Evolutionary conservation across 2,888 invertebrate genomes (phyloP), one percentile per base, ranked within the genome.

Genomic region (Celastrina argiolus): DNA sequence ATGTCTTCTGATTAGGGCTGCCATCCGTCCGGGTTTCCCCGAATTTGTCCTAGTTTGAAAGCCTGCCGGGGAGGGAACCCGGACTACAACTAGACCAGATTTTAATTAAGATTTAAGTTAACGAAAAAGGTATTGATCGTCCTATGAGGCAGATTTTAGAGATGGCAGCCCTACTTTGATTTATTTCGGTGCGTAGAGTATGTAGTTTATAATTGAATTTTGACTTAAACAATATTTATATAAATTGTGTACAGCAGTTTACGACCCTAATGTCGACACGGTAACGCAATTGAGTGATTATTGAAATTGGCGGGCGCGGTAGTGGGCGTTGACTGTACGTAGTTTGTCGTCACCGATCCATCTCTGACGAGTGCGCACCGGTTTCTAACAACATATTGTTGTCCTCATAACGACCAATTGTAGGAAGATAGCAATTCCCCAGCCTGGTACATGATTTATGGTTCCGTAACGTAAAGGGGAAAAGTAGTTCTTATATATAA

Each of bases 251-350:
- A 45, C 1, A 16, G 18, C n/a, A 10, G 26, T 18, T 12, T 36
- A 0, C 36, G 59, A 31, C 65, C 28, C 61, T 61, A 63, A 41
- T 67, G 42, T 16, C 51, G 2, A 22, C 36, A 39, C 63, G 69
- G 56, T 74, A 72, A 74, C 73, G 68, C 68, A 67, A 73, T 79
- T 75, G 78, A 68, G 64, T 72, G 67, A 76, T 79, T 74, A 73
- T 78, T 81, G 76, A 78, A 71, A 73, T 68, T 67, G 16, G 76
- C 70, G 75, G 81, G 79, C 76, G 76, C 76, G 81, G 71, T 71
- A 69, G 72, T 70, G 72, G 74, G 74, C 72, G 71, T 56, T n/a
- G 58, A n/a, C 65, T 12, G 42, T 66, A 59, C 65, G 64, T 64
- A 36, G 26, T 7, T 14, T 26, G 8, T 26, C 51, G 31, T 34